Evolutionary conservation across 1,140 invertebrate species (phyloP).

Genomic region (Heliothis subflexa): DNA sequence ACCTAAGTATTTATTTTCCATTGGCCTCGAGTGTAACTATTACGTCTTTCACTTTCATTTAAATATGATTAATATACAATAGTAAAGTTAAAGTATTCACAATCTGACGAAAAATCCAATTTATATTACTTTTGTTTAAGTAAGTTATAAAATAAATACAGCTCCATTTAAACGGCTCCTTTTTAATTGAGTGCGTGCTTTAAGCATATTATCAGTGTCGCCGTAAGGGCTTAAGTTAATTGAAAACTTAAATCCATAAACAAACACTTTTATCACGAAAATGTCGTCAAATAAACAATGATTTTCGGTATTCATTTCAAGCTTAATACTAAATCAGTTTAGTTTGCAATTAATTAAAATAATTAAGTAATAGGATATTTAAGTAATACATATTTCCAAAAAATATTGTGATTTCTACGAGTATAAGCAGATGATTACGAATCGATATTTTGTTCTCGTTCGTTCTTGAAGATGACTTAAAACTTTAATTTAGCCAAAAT

Average conservation of each 20-base stretch:
- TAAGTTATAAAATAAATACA: neutral
- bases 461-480: too few relatives aligned
- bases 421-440: neutral
- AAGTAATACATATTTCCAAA: too few relatives aligned
- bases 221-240: constrained; percentile 5
- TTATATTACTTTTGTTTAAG: neutral
- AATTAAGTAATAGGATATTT: neutral
- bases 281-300: neutral
- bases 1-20: too few relatives aligned
- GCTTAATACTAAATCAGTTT: constrained; percentile 14
- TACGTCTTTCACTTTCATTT: too few relatives aligned
- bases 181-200: neutral
- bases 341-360: neutral
- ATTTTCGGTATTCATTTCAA: neutral
- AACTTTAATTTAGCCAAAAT: too few relatives aligned
- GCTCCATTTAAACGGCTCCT: neutral
- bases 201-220: constrained; percentile 7
- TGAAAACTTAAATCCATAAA: constrained; percentile 24
- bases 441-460: too few relatives aligned
- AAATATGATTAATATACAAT: too few relatives aligned
- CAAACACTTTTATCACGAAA: neutral
- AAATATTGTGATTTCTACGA: too few relatives aligned
- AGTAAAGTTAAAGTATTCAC: too few relatives aligned
- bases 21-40: too few relatives aligned
- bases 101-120: too few relatives aligned